A percentile compares a stretch with the other conserved stretches of the same genome.
These are phyloP conservation scores for Leptodactylus fuscus DNA, from an alignment of 2,113 vertebrate species.

Conservation along the genomic window DNA sequence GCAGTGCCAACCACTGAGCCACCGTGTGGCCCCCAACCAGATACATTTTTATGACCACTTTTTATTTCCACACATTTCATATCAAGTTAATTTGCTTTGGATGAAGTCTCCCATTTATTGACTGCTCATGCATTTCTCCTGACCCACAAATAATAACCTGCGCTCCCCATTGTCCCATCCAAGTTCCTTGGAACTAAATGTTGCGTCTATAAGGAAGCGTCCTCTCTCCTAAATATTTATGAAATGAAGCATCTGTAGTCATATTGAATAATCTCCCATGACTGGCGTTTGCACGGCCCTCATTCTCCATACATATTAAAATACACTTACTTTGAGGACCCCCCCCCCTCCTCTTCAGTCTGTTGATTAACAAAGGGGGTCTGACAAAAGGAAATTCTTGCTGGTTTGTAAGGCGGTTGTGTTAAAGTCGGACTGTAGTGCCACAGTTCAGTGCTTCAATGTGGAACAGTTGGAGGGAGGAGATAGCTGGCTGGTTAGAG, in stretches of 20 bases:
- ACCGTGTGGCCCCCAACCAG: no score
- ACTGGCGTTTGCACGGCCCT: constrained; percentile 6
- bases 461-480: constrained; percentile 99
- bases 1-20: no score
- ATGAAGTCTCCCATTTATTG: background rate
- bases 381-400: constrained; percentile 80
- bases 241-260: constrained; percentile 40
- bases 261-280: constrained; percentile 37
- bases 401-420: constrained; percentile 97
- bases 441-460: constrained; percentile 88
- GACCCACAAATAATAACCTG: background rate
- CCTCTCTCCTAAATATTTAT: constrained; percentile 31
- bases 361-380: constrained; percentile 74
- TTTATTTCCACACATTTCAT: no score
- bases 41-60: no score
- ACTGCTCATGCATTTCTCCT: background rate
- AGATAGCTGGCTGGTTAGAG: constrained; percentile 84
- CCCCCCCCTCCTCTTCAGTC: constrained; percentile 61
- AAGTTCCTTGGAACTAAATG: background rate
- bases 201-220: background rate
- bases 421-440: constrained; percentile 94
- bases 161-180: background rate
- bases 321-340: constrained; percentile 66
- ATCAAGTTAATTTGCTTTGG: background rate
- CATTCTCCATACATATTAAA: constrained; percentile 73